These are phyloP conservation scores for Carabus problematicus DNA, from an alignment of 2,888 invertebrate genomes.

Conservation along the genomic window DNA sequence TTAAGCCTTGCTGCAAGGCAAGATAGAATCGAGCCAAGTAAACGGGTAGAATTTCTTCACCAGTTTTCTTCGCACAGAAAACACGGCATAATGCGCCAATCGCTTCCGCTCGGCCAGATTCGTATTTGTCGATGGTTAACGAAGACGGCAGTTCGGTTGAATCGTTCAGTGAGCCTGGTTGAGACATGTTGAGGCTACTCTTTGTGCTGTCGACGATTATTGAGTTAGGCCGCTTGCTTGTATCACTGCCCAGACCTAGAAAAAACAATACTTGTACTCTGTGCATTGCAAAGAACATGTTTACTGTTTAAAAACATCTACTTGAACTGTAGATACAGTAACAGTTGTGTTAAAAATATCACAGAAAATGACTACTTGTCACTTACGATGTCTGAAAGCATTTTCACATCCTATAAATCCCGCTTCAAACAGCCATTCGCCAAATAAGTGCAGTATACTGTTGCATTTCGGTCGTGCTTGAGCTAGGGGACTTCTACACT, in stretches of 20 bases:
- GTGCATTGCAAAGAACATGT: too few relatives aligned
- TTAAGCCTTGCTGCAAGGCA: constrained; percentile 85
- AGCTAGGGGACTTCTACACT: constrained; percentile 66
- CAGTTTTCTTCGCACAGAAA: constrained; percentile 94
- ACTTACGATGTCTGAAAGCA: constrained; percentile 34
- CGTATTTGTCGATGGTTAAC: constrained; percentile 78
- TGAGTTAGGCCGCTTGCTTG: constrained; percentile 70
- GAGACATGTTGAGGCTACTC: constrained; percentile 64
- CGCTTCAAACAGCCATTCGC: constrained; percentile 96
- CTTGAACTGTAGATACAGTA: too few relatives aligned
- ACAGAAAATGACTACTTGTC: background rate
- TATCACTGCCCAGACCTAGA: constrained; percentile 59
- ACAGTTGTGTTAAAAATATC: too few relatives aligned
- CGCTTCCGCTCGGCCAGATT: constrained; percentile 91
- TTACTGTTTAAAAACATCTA: too few relatives aligned
- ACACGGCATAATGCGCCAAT: constrained; percentile 94
- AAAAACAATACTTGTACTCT: background rate
- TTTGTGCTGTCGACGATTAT: constrained; percentile 70
- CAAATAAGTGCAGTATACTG: constrained; percentile 93
- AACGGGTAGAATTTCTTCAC: constrained; percentile 89
- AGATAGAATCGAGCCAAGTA: constrained; percentile 95
- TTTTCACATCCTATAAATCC: constrained; percentile 84
- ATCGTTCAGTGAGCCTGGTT: constrained; percentile 71
- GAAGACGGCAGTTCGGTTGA: constrained; percentile 72
- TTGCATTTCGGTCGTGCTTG: constrained; percentile 89